Base-by-base conservation (phyloP, 2,113 vertebrate species). In the Trogon melanurus region DNA sequence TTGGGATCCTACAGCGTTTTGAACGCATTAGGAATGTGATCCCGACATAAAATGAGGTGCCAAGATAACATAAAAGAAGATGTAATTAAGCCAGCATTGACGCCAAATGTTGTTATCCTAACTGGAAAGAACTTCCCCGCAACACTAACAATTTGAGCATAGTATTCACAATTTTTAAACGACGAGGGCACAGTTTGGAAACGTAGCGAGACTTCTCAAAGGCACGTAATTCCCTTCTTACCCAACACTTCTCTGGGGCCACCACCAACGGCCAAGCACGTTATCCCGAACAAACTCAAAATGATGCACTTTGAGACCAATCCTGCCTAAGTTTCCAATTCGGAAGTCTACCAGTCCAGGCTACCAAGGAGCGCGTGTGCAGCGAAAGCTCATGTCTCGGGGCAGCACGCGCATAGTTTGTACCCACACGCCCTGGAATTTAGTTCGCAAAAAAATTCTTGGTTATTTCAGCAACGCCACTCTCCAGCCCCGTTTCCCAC, bases 1-100 rank as follows among this genome's bases (percentile, higher is more conserved):
- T 97, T 92, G 94, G 93, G 94, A 93, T 97, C 93, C 93, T 97
- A 95, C 73, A 48, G 91, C 66, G 93, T 84, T 97, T 29, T 73
- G 91, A 93, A 89, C 17, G 4, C 92, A 70, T 88, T 81, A 93
- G 86, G 89, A 94, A 95, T 54, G 88, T 4, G 83, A 92, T 92
- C 78, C 80, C 22, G 9, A 66, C 91, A 69, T 70, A 92, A 96
- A 96, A 95, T 5, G 86, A 94, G 92, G 80, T 94, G 86, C 91
- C 91, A 92, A 87, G 85, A 82, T 91, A 95, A 85, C 61, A 85
- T 92, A 79, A 94, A 96, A 94, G 57, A 93, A 94, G 94, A 92
- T 65, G 17, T 79, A 92, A 96, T 95, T 96, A 96, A 93, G 92
- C 23, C 91, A 82, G 78, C 25, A 85, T 79, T 89, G 92, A 93